These are phyloP conservation scores for Gyps fulvus DNA, from an alignment of 2,113 vertebrate genomes.

Conservation along the genomic window DNA sequence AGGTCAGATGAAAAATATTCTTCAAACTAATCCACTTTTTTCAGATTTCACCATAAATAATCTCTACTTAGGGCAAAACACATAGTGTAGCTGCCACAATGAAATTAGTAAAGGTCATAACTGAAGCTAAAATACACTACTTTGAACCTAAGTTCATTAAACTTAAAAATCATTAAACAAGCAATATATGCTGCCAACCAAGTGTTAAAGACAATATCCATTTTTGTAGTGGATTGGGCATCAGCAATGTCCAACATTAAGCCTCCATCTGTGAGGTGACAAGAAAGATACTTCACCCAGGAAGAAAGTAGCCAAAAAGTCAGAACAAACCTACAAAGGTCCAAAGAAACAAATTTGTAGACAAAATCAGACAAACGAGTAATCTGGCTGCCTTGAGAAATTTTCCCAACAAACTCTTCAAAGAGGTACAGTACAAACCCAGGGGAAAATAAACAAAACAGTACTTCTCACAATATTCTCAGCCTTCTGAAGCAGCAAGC, in stretches of 20 bases:
- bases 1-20: background rate
- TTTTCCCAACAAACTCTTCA: background rate
- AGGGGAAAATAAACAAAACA: background rate
- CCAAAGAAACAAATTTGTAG: background rate
- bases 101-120: background rate
- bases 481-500: background rate
- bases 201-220: background rate
- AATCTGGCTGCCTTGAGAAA: background rate
- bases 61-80: background rate
- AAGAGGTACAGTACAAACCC: background rate
- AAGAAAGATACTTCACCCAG: background rate
- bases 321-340: background rate
- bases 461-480: background rate
- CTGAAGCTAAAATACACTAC: background rate
- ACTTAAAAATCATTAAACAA: background rate
- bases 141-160: background rate
- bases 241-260: background rate
- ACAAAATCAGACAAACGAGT: background rate
- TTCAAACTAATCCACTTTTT: background rate
- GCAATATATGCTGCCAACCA: background rate
- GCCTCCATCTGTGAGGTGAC: background rate
- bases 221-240: background rate
- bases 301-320: background rate
- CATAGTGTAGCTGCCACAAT: background rate
- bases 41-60: background rate